Base-by-base conservation (phyloP, 2,113 vertebrate species). In the Setophaga petechia region DNA sequence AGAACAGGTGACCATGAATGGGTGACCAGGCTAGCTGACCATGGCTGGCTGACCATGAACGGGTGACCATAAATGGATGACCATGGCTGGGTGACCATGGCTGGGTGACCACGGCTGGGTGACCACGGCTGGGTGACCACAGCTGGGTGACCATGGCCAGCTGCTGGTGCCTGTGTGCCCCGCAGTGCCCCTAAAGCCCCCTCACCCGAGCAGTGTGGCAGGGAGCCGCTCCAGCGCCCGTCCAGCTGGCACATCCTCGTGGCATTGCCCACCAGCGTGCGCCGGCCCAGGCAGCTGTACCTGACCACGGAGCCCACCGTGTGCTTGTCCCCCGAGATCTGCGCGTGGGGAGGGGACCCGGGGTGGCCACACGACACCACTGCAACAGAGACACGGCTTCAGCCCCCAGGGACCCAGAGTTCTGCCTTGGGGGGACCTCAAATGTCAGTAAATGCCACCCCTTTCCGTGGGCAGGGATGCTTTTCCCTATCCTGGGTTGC, bases 191-290 rank as follows among this genome's bases (percentile, higher is more conserved):
- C 3, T 17, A 15, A 0, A 1, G 33, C 11, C 41, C 87, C 69
- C 96, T 75, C 99, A 99, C 99, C 99, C 35, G 99, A 99, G 97
- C 99, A 99, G 97, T 99, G 99, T 2, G 99, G 99, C 24, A 98
- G 98, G 13, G 99, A 99, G 85, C 99, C 98, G 85, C 99, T 99
- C 99, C 99, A 99, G 90, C 98, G 99, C 91, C 99, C 99, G 2
- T 99, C 99, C 86, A 99, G 98, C 96, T 99, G 99, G 96, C 99
- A 99, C 98, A 99, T 98, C 46, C 99, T 98, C 1, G 99, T 99
- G 41, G 99, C 96, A 33, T 99, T 99, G 75, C 99, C 99, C 4
- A 99, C 87, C 92, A 99, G 96, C 41, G 68, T 96, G n/a, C 98
- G 96, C 90, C 98, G 97, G 79, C 98, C 98, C 1, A 98, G 98